Evolutionary conservation across 2,113 vertebrate species (phyloP).

Genomic region (Ptyas mucosa): DNA sequence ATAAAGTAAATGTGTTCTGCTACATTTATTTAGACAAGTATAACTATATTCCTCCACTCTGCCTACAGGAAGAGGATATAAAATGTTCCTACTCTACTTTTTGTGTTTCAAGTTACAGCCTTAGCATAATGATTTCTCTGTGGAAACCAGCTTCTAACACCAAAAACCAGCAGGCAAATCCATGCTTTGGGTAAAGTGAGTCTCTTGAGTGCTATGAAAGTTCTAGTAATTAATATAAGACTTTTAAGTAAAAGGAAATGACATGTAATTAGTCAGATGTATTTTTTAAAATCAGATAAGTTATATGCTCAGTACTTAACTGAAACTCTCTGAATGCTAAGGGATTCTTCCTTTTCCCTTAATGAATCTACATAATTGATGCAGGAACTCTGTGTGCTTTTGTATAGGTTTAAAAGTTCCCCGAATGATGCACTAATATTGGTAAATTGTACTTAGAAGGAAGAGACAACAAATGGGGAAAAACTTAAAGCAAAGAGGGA

Average conservation of each 20-base stretch:
- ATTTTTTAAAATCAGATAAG: neutral
- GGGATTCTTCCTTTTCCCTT: neutral
- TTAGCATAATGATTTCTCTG: neutral
- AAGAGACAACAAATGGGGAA: neutral
- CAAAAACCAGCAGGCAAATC: neutral
- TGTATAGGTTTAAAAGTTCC: neutral
- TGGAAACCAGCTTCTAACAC: neutral
- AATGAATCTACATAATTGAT: neutral
- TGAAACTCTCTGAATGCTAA: neutral
- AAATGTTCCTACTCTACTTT: neutral
- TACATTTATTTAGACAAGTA: neutral
- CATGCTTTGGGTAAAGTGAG: neutral
- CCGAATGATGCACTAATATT: neutral
- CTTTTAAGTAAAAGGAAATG: neutral
- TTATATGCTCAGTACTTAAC: neutral
- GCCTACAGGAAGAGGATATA: neutral
- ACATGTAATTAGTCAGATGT: neutral
- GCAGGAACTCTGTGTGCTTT: neutral
- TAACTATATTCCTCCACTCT: neutral
- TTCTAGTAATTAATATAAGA: neutral
- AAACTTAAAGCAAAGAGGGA: too few species aligned
- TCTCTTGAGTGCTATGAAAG: neutral
- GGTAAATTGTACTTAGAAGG: neutral
- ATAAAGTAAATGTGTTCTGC: neutral
- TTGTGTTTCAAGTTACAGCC: neutral